Conservation (phyloP, 2,113 vertebrate species). For the Dissostichus mawsoni region DNA sequence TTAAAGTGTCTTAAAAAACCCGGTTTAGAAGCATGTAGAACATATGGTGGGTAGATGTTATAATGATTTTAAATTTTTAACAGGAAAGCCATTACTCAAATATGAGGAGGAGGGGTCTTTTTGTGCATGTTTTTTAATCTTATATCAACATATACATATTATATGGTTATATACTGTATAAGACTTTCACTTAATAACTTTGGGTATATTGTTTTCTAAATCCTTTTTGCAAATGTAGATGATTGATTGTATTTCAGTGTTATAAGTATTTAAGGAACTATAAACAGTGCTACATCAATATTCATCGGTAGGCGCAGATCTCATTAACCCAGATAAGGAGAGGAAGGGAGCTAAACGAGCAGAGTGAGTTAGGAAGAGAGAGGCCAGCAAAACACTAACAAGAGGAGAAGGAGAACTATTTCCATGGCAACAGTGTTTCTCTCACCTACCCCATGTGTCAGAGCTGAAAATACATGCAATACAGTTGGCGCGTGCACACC, state of each 20-base stretch:
- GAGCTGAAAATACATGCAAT: conserved; percentile 65
- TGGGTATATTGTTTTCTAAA: not conserved
- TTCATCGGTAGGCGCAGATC: not conserved
- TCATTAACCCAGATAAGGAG: not conserved
- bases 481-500: conserved; percentile 5
- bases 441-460: conserved; percentile 59
- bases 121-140: not conserved
- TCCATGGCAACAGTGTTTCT: conserved; percentile 78
- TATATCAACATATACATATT: not conserved
- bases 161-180: too few species aligned
- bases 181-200: not conserved
- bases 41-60: not conserved
- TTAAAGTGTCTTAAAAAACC: too few species aligned
- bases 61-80: not conserved
- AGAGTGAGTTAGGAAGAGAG: not conserved
- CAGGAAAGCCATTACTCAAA: not conserved
- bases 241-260: not conserved
- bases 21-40: not conserved
- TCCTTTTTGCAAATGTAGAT: not conserved
- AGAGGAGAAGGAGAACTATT: conserved; percentile 59
- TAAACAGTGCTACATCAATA: not conserved
- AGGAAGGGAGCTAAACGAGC: not conserved
- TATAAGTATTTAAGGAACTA: not conserved
- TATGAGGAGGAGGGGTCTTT: not conserved
- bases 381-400: conserved; percentile 43